Base-by-base conservation (phyloP, 2,113 vertebrate species). In the Plestiodon gilberti region DNA sequence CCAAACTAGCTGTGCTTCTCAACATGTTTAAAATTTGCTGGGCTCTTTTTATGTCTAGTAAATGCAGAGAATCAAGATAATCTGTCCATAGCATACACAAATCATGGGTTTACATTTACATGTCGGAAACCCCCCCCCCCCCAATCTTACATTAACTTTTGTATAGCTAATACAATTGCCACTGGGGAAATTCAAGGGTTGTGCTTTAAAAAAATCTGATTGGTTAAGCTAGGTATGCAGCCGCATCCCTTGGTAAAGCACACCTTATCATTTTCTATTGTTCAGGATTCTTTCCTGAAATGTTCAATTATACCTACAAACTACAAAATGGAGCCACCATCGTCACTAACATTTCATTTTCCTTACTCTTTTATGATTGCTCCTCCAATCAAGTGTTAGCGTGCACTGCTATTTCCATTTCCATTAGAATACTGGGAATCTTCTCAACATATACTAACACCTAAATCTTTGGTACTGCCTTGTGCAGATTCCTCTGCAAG, bases 41-140 rank as follows among this genome's bases (percentile, higher is more conserved):
- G 88, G 82, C 81, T 81, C 90, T 83, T 93, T 93, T 90, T 84
- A 78, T 86, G 83, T 78, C 77, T 84, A 89, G 62, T 78, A 90
- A 94, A 91, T 90, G 38, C 87, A 89, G 85, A 91, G 93, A 87
- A 89, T 94, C 88, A 92, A 93, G 87, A 92, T 94, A 95, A 92
- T 0, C 6, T 93, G 84, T 87, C 94, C 87, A 89, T 69, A 85
- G 1, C 18, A 91, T 79, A 93, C 55, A 93, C 74, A 94, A 91
- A 71, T 57, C n/a, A 82, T 89, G 85, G 85, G 76, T 33, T 48
- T 86, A 88, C 73, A 91, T 83, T n/a, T 69, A 87, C 84, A 90
- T 89, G 93, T 91, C 81, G 65, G 89, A 93, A 93, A 89, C 87
- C 38, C 30, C 15, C n/a, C n/a, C n/a, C n/a, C n/a, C n/a, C n/a